Conservation (phyloP, 2,888 invertebrate genomes). For the Aphodius granarius region DNA sequence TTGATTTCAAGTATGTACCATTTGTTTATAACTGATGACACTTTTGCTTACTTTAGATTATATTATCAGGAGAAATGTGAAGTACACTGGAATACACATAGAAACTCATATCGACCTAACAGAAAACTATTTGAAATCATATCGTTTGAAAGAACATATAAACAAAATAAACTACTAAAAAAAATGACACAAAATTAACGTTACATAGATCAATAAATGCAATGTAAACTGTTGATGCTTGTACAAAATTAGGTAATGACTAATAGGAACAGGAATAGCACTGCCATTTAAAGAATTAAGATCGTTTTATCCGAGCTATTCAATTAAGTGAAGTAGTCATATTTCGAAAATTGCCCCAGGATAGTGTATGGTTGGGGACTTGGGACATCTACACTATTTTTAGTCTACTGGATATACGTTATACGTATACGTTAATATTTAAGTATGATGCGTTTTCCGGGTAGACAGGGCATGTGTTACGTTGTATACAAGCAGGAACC, state of each 20-base stretch:
- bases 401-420: background rate
- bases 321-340: background rate
- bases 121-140: too few relatives aligned
- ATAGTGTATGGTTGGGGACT: too few relatives aligned
- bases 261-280: background rate
- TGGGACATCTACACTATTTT: background rate
- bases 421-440: background rate
- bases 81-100: background rate
- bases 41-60: background rate
- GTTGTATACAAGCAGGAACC: background rate
- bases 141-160: too few relatives aligned
- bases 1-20: background rate
- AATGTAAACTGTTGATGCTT: background rate
- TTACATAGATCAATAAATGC: too few relatives aligned
- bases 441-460: background rate
- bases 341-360: background rate
- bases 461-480: background rate
- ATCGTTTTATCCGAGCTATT: background rate
- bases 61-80: background rate
- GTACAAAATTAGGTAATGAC: background rate
- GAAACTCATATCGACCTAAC: too few relatives aligned
- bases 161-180: too few relatives aligned
- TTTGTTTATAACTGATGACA: background rate
- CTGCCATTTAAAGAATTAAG: background rate
- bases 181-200: too few relatives aligned